A percentile compares a stretch with the other conserved stretches of the same genome.
Conservation (phyloP, 2,888 invertebrate species). For the Tenodera sinensis region DNA sequence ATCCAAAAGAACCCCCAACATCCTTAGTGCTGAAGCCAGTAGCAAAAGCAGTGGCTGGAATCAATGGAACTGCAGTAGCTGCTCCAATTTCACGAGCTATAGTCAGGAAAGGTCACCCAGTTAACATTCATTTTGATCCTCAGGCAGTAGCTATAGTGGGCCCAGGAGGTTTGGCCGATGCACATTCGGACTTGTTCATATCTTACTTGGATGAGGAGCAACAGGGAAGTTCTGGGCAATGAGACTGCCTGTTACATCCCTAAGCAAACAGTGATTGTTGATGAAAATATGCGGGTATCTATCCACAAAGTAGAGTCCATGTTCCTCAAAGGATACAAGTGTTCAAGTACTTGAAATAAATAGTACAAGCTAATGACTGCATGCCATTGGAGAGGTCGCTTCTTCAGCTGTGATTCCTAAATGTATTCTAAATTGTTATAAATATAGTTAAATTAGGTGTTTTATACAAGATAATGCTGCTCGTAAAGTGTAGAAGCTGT, state of each 20-base stretch:
- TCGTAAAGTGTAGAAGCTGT: no score
- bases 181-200: conserved; percentile 65
- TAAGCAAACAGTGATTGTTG: no score
- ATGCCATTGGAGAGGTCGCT: neutral
- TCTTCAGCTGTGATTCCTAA: neutral
- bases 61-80: conserved; percentile 65
- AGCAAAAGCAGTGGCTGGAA: conserved; percentile 63
- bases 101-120: conserved; percentile 56
- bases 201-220: conserved; percentile 7
- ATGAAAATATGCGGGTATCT: no score
- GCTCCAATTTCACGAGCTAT: conserved; percentile 65
- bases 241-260: neutral
- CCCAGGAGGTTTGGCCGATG: conserved; percentile 72
- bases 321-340: neutral
- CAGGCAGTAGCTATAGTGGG: conserved; percentile 69
- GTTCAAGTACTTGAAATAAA: no score
- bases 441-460: no score
- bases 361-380: neutral
- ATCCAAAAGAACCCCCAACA: conserved; percentile 31
- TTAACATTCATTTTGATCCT: conserved; percentile 63
- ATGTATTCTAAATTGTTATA: neutral
- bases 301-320: neutral
- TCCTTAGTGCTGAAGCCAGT: conserved; percentile 59
- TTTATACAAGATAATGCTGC: no score
- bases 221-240: neutral